phyloP scores from a whole-genome alignment of 2,113 vertebrate genomes.

The Nesoenas mayeri region DNA sequence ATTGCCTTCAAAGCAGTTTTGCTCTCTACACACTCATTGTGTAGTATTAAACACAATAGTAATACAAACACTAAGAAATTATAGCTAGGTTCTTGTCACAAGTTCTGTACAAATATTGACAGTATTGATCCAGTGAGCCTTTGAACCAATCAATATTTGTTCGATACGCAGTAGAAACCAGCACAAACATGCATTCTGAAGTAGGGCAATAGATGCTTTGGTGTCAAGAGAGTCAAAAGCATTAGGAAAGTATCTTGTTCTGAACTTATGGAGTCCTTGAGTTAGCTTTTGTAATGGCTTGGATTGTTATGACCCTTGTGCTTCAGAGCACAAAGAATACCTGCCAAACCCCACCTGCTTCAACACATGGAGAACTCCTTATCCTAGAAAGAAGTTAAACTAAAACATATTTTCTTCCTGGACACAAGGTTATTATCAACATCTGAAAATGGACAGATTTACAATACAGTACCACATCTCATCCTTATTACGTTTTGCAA shows the following conservation, averaged over 20 bases:
- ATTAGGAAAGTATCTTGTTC: neutral
- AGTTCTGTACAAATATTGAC: neutral
- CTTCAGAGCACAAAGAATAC: neutral
- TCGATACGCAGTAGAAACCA: fast-evolving
- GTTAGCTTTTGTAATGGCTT: neutral
- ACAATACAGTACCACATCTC: neutral
- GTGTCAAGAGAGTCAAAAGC: neutral
- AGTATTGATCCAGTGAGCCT: fast-evolving
- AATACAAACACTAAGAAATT: neutral
- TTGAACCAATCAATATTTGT: neutral
- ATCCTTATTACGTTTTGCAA: neutral
- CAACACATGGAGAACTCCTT: neutral
- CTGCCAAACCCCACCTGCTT: neutral
- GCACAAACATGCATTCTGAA: neutral
- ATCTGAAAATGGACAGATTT: neutral
- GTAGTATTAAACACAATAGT: neutral
- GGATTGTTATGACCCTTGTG: neutral
- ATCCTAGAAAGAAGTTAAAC: neutral
- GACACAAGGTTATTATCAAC: neutral
- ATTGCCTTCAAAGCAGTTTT: neutral
- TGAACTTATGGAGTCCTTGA: neutral
- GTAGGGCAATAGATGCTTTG: neutral
- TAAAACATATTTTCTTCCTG: neutral
- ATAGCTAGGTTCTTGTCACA: neutral
- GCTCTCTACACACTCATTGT: neutral